phyloP scores from a whole-genome alignment of 2,888 invertebrate genomes.

The Acronicta aceris region DNA sequence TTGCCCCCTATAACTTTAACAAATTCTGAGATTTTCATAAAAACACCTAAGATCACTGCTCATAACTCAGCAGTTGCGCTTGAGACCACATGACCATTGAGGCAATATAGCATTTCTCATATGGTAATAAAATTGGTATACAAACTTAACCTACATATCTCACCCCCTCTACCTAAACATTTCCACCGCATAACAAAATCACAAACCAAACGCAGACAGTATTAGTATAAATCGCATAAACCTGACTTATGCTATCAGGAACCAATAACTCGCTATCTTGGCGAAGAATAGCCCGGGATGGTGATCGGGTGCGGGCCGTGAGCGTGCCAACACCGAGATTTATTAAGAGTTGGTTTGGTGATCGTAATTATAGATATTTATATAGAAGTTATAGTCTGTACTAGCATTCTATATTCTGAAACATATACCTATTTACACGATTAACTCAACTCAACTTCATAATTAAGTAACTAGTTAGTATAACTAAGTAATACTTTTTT shows the following conservation, averaged over 20 bases:
- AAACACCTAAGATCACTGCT: too few relatives aligned
- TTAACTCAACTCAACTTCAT: too few relatives aligned
- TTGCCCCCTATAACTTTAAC: too few relatives aligned
- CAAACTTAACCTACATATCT: too few relatives aligned
- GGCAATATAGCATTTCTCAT: too few relatives aligned
- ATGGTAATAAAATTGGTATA: too few relatives aligned
- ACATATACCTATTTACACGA: neutral
- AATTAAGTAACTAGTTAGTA: too few relatives aligned
- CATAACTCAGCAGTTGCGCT: too few relatives aligned
- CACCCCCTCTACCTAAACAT: neutral
- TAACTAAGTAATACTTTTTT: too few relatives aligned
- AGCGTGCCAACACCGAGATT: conserved; percentile 51
- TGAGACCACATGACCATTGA: too few relatives aligned
- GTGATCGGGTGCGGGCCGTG: conserved; percentile 36
- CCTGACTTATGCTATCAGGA: conserved; percentile 62
- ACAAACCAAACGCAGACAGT: conserved; percentile 36
- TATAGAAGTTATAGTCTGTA: conserved; percentile 15
- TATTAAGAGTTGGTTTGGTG: conserved; percentile 38
- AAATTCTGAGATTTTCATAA: too few relatives aligned
- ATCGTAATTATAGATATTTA: conserved; percentile 51
- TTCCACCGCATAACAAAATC: conserved; percentile 7
- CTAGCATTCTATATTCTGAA: neutral
- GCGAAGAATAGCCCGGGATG: conserved; percentile 69
- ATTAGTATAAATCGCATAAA: conserved; percentile 64
- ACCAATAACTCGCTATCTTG: conserved; percentile 72